Base-by-base conservation (phyloP, 2,888 invertebrate species). In the Catotricha subobsoleta region DNA sequence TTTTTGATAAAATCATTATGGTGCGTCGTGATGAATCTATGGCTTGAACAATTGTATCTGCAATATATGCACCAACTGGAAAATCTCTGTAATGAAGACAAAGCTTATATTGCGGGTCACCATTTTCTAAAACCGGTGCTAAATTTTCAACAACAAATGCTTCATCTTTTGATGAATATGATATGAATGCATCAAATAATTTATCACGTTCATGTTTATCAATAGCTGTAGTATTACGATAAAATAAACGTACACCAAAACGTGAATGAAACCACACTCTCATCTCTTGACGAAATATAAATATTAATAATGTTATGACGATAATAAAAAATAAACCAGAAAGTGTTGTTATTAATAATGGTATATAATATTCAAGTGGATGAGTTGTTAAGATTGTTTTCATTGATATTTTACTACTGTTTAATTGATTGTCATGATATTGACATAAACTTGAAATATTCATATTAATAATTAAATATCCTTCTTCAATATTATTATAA, bases 151-250 rank as follows among this genome's bases (percentile, higher is more conserved):
- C 78, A 21, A 92, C 88, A 61, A 90, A 91, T 21, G 77, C 74
- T 56, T 91, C 88, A 62, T 94, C 92, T 61, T 88, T 84, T 44
- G 83, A 82, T 55, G 87, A 86, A 66, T 95, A 95, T 54, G 88
- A 86, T 48, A 97, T 78, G 66, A 94, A 95, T 44, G 91, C 92
- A 64, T 95, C 95, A 62, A 87, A 94, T 38, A 88, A 72, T 54
- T 87, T 78, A 64, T 84, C 83, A 59, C 79, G 78, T 60, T 80
- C 80, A 53, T 77, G 77, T 60, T 79, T 79, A 52, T 84, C 83
- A 54, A 83, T 80, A 53, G 81, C 81, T n/a, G n/a, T n/a, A 46
- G 76, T 72, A 25, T 77, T 75, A 23, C 58, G 60, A 46, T 81
- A 82, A 81, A 71, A 87, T 75, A 61, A 82, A 62, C 53, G 84